A percentile compares a stretch with the other conserved stretches of the same genome.
Conservation (phyloP, 2,113 vertebrate species). For the Ciconia stormi region DNA sequence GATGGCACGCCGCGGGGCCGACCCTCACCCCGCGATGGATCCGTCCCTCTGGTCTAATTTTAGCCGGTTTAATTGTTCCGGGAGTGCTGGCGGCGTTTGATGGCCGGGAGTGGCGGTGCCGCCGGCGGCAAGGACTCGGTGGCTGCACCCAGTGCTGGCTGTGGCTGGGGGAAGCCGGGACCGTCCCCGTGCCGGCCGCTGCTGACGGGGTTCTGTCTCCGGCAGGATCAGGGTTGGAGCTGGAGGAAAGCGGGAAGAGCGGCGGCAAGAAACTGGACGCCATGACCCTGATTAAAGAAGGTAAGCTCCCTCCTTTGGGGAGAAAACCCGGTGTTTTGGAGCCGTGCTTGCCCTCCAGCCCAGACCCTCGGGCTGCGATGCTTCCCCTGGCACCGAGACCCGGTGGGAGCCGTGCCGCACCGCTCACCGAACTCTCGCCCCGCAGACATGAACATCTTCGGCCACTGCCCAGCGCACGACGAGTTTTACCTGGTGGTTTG, state of each 20-base stretch:
- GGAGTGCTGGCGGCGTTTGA: neutral
- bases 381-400: neutral
- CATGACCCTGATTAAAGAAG: slow-evolving; percentile 94
- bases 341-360: neutral
- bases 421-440: neutral
- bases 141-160: neutral
- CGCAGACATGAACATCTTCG: slow-evolving; percentile 95
- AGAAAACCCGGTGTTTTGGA: fast-evolving
- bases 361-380: too few relatives aligned
- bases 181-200: neutral
- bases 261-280: slow-evolving; percentile 85
- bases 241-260: slow-evolving; percentile 86
- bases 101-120: neutral
- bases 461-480: slow-evolving; percentile 91
- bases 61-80: neutral
- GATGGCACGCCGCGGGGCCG: fast-evolving
- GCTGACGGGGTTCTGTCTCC: slow-evolving; percentile 35
- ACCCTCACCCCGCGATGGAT: neutral
- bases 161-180: fast-evolving
- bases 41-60: neutral
- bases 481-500: slow-evolving; percentile 97
- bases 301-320: slow-evolving; percentile 64
- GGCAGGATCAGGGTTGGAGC: slow-evolving; percentile 80
- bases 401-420: neutral
- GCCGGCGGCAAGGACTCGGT: neutral